These are phyloP conservation scores for Colletes collaris DNA, from an alignment of 2,888 invertebrate genomes.

Conservation along the genomic window DNA sequence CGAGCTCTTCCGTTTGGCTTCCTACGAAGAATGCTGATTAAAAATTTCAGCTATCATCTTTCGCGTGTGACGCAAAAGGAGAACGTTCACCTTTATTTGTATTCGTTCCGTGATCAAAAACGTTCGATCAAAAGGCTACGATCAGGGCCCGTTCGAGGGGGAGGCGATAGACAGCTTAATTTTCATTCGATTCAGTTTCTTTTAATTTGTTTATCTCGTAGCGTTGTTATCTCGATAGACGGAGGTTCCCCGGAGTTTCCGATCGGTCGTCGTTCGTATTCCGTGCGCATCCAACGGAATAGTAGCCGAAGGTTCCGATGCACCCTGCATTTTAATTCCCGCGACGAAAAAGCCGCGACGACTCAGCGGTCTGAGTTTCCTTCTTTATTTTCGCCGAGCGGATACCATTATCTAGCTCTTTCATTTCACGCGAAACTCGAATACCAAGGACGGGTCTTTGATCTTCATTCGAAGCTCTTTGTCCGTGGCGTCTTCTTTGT, in stretches of 20 bases:
- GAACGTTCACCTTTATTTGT: too few species aligned
- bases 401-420: constrained; percentile 28
- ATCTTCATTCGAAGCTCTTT: constrained; percentile 27
- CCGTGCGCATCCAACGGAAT: constrained; percentile 67
- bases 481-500: neutral
- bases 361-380: neutral
- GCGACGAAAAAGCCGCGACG: constrained; percentile 23
- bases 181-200: too few species aligned
- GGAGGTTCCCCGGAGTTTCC: constrained; percentile 14
- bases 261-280: constrained; percentile 63
- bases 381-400: constrained; percentile 26
- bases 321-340: constrained; percentile 74
- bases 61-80: too few species aligned
- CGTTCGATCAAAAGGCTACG: too few species aligned
- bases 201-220: too few species aligned
- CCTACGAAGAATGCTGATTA: neutral
- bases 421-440: constrained; percentile 25
- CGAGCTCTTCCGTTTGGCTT: neutral
- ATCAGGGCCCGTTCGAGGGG: too few species aligned
- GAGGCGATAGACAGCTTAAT: too few species aligned
- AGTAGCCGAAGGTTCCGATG: constrained; percentile 67
- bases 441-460: constrained; percentile 53
- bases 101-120: too few species aligned
- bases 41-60: neutral
- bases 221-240: neutral